Evolutionary conservation across 2,797 vertebrate species (phyloP).

Genomic region (Euphonia xanthogaster): DNA sequence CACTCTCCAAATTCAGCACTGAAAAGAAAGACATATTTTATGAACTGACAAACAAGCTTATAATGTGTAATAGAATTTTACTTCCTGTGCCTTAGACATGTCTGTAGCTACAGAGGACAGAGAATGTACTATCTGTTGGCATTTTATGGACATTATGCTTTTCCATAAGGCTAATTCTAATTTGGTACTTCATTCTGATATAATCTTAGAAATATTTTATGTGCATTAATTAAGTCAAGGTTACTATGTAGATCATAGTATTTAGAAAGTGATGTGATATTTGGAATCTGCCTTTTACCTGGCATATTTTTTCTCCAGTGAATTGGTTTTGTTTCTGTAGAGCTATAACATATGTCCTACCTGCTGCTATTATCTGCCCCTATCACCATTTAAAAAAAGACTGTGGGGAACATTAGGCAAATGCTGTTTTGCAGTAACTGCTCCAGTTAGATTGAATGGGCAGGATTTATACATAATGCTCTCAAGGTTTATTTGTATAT

Average conservation of each 20-base stretch:
- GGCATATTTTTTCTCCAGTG: neutral
- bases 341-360: neutral
- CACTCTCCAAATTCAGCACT: neutral
- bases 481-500: neutral
- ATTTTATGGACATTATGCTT: neutral
- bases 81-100: neutral
- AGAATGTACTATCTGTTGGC: neutral
- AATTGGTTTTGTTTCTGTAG: neutral
- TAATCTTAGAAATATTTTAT: neutral
- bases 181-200: neutral
- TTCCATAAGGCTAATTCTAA: neutral
- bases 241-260: neutral
- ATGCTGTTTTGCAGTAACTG: neutral
- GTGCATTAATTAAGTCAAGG: neutral
- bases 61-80: neutral
- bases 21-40: conserved; percentile 8
- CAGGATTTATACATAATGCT: neutral
- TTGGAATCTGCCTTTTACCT: neutral
- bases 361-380: neutral
- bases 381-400: neutral
- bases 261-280: neutral
- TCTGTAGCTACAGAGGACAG: neutral
- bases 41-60: neutral
- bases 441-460: neutral
- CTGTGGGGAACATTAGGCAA: neutral